phyloP scores from a whole-genome alignment of 2,888 invertebrate genomes.

The Volucella inflata region DNA sequence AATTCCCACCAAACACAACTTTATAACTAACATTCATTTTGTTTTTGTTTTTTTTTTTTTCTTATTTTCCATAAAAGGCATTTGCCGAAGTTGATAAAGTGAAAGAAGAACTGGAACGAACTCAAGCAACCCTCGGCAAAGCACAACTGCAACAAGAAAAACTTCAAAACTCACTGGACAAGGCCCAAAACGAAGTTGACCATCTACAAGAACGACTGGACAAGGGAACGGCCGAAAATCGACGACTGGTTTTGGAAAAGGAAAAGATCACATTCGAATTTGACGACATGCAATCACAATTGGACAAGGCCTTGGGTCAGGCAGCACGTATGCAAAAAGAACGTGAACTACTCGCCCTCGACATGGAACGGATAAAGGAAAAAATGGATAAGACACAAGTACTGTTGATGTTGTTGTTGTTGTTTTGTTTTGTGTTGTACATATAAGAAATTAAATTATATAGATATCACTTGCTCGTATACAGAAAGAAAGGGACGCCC shows the following conservation, averaged over 20 bases:
- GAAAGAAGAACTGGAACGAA: constrained; percentile 93
- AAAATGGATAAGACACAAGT: constrained; percentile 96
- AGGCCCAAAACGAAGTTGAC: constrained; percentile 95
- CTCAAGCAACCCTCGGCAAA: constrained; percentile 95
- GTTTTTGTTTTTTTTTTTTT: not conserved
- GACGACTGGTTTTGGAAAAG: constrained; percentile 91
- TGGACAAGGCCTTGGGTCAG: constrained; percentile 95
- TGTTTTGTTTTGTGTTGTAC: constrained; percentile 77
- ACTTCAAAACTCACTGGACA: constrained; percentile 93
- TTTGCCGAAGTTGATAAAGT: constrained; percentile 93
- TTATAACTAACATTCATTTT: not conserved
- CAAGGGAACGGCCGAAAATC: constrained; percentile 91
- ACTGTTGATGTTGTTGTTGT: constrained; percentile 78
- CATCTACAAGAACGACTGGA: constrained; percentile 94
- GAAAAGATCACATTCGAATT: constrained; percentile 96
- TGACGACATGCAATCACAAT: constrained; percentile 94
- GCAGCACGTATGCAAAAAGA: constrained; percentile 95
- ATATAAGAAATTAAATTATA: constrained; percentile 77
- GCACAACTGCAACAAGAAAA: constrained; percentile 96
- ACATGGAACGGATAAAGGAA: constrained; percentile 93
- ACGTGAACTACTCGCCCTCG: constrained; percentile 92
- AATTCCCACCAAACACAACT: too few species aligned
- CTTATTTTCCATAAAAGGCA: constrained; percentile 83
- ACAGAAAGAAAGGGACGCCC: constrained; percentile 94
- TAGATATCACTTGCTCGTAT: constrained; percentile 91